Base-by-base conservation (phyloP, 2,113 vertebrate species). In the Cyrtonyx montezumae region DNA sequence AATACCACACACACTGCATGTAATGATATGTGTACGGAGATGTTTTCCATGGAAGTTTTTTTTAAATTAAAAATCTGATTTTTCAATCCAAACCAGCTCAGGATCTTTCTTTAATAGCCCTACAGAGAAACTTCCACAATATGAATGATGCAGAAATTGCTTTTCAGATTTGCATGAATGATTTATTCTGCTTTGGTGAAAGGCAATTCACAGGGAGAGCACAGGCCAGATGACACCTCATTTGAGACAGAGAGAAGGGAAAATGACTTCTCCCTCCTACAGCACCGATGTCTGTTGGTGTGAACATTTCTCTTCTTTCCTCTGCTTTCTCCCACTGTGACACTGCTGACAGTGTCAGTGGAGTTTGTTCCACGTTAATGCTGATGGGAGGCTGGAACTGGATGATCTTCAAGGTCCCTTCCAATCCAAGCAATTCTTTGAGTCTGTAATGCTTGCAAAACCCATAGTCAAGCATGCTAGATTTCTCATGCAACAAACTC, bases 121-220 rank as follows among this genome's bases (percentile, higher is more conserved):
- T 87, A 9, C 15, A 13, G 71, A 76, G 81, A 95, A 94, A 82
- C 51, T 78, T 87, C 81, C 89, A 79, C 76, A 53, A 48, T 83
- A 87, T 83, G 73, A 91, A 93, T 91, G 93, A 92, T 89, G 71
- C 78, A 96, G 91, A 93, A 93, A 74, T 82, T 85, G 81, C 70
- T 93, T 92, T 93, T 94, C 79, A 79, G 89, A 73, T 92, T 84
- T 95, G 81, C 59, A 69, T 70, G 92, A 93, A 84, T 93, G 67
- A 81, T 95, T 93, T 89, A 70, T 82, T 87, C 71, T 87, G 88
- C 81, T 89, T 92, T 92, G 67, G 92, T 89, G 92, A 74, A 84
- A 89, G 77, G 75, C 63, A 92, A 30, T 89, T 95, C 89, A 77
- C 49, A 65, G 59, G 51, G 56, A 51, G 18, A 8, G 62, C 70